phyloP scores from a whole-genome alignment of 1,140 invertebrate species.

The Ganaspis sp. region DNA sequence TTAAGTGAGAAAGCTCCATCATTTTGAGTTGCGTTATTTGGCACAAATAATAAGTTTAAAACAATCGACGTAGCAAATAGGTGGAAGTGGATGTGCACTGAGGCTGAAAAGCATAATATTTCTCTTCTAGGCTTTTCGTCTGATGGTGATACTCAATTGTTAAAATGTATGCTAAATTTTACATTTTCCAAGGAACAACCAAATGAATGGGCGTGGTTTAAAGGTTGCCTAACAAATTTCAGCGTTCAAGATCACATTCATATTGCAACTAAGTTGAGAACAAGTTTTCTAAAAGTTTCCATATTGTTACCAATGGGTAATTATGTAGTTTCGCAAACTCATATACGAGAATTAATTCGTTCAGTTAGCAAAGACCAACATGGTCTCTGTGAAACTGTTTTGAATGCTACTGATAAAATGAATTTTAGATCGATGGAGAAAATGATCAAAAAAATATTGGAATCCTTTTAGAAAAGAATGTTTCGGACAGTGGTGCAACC shows the following conservation, averaged over 20 bases:
- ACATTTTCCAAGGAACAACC: neutral
- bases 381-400: neutral
- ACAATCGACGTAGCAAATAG: neutral
- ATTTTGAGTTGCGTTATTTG: neutral
- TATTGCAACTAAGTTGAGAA: conserved; percentile 33
- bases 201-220: neutral
- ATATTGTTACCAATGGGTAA: conserved; percentile 34
- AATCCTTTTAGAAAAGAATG: neutral
- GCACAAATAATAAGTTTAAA: neutral
- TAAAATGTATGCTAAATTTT: neutral
- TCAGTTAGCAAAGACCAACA: conserved; percentile 12
- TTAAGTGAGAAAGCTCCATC: neutral
- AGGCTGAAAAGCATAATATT: neutral
- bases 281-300: conserved; percentile 32
- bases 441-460: neutral
- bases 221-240: neutral
- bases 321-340: conserved; percentile 13
- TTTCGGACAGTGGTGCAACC: neutral
- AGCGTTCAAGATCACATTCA: conserved; percentile 31
- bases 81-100: neutral
- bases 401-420: neutral
- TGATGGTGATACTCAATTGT: neutral
- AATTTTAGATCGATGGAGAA: neutral
- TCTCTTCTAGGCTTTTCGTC: neutral
- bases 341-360: conserved; percentile 23